These are phyloP conservation scores for Tortrix viridana DNA, from an alignment of 2,888 invertebrate genomes.

Conservation along the genomic window DNA sequence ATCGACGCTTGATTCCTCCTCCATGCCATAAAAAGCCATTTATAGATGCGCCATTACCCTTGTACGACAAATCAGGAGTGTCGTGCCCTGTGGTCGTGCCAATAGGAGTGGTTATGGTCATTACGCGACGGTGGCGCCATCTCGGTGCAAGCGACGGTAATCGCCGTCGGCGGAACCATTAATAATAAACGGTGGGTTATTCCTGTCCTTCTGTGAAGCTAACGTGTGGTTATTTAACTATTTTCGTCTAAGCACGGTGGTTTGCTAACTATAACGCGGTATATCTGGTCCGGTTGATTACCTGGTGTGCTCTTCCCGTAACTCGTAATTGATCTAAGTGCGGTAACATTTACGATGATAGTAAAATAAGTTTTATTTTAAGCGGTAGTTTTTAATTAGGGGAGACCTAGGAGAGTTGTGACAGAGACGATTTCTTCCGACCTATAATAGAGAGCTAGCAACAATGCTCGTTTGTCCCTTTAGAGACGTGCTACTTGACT, in stretches of 20 bases:
- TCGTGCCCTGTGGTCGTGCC: constrained; percentile 15
- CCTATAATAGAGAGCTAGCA: too few species aligned
- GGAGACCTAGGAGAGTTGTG: too few species aligned
- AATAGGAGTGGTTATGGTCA: constrained; percentile 12
- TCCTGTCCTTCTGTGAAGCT: constrained; percentile 31
- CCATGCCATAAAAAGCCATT: constrained; percentile 2
- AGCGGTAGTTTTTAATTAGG: too few species aligned
- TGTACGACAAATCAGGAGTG: constrained; percentile 17
- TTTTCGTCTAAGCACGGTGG: constrained; percentile 12
- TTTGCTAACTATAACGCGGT: too few species aligned
- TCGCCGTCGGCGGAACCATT: constrained; percentile 21
- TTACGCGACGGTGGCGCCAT: constrained; percentile 27
- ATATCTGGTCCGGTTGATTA: too few species aligned
- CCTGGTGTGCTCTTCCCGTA: too few species aligned
- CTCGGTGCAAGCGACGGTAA: constrained; percentile 10
- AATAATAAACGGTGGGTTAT: constrained; percentile 11
- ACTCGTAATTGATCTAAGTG: too few species aligned
- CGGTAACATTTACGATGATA: too few species aligned
- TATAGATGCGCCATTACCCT: constrained; percentile 12
- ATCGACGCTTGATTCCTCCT: background rate
- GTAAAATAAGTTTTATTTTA: too few species aligned
- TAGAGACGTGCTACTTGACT: too few species aligned
- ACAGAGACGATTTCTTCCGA: too few species aligned
- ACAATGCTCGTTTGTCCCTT: too few species aligned
- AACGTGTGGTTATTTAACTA: constrained; percentile 12